These are phyloP conservation scores for Gallinago undulata DNA, from an alignment of 2,113 vertebrate species.

Conservation along the genomic window DNA sequence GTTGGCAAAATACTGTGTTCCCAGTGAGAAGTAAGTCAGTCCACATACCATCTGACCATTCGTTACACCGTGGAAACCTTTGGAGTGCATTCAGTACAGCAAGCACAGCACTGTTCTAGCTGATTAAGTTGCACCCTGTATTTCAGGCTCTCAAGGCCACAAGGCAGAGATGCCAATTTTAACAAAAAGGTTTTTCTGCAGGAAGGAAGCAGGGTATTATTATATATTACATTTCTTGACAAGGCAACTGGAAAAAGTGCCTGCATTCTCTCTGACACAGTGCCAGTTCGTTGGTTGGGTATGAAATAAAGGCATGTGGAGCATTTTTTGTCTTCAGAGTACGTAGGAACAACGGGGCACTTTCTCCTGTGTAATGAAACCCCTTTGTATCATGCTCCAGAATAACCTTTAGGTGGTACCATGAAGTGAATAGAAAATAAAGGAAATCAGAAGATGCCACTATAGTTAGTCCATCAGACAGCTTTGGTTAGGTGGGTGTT, in stretches of 20 bases:
- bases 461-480: neutral
- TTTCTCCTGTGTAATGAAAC: neutral
- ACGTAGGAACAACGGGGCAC: neutral
- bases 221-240: conserved; percentile 43
- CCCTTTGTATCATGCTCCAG: neutral
- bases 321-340: neutral
- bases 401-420: neutral
- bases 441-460: neutral
- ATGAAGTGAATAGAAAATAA: neutral
- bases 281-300: neutral
- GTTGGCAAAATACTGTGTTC: conserved; percentile 40
- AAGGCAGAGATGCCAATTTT: conserved; percentile 45
- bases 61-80: neutral
- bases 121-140: conserved; percentile 59
- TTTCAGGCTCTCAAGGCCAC: conserved; percentile 40
- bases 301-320: neutral
- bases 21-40: conserved; percentile 12
- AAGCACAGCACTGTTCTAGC: conserved; percentile 55
- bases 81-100: conserved; percentile 13
- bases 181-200: conserved; percentile 43
- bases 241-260: conserved; percentile 35
- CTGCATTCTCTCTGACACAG: neutral
- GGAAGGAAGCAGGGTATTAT: conserved; percentile 28
- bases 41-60: conserved; percentile 23
- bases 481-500: accelerated